Evolutionary conservation across 2,797 vertebrate genomes (phyloP).

Genomic region (Sebastes jordani): DNA sequence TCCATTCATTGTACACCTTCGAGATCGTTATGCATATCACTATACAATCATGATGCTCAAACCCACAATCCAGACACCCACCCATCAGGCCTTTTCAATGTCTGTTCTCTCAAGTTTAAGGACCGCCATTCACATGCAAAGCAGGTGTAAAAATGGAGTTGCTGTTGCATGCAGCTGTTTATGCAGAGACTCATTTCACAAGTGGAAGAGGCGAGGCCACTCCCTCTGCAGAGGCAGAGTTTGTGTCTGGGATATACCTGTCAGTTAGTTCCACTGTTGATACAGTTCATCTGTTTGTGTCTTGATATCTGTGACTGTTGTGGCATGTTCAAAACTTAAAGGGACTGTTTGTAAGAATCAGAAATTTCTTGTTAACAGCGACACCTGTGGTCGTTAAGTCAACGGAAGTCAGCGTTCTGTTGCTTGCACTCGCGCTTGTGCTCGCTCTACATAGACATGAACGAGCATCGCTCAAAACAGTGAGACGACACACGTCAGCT

Average conservation of each 20-base stretch:
- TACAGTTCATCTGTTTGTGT: neutral
- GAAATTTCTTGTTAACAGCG: too few relatives aligned
- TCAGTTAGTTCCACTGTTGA: neutral
- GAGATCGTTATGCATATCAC: rapidly evolving
- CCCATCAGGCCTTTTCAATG: neutral
- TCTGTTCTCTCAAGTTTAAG: neutral
- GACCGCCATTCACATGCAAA: slow-evolving; percentile 19
- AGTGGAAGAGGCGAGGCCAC: neutral
- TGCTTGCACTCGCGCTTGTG: too few relatives aligned
- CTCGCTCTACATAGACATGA: too few relatives aligned
- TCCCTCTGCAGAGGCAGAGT: neutral
- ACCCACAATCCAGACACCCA: neutral
- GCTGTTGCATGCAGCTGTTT: slow-evolving; percentile 1
- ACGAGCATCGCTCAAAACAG: too few relatives aligned
- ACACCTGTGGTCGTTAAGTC: too few relatives aligned
- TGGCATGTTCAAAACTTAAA: neutral
- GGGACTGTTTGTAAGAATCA: too few relatives aligned
- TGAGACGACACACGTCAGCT: too few relatives aligned
- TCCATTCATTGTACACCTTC: neutral
- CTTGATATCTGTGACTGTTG: neutral
- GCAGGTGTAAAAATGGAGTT: slow-evolving; percentile 6
- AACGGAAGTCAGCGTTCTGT: too few relatives aligned
- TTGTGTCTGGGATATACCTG: neutral
- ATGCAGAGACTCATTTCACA: neutral
- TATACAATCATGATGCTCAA: neutral